phyloP scores from a whole-genome alignment of 2,797 vertebrate genomes.

The Tauraco hartlaubi region DNA sequence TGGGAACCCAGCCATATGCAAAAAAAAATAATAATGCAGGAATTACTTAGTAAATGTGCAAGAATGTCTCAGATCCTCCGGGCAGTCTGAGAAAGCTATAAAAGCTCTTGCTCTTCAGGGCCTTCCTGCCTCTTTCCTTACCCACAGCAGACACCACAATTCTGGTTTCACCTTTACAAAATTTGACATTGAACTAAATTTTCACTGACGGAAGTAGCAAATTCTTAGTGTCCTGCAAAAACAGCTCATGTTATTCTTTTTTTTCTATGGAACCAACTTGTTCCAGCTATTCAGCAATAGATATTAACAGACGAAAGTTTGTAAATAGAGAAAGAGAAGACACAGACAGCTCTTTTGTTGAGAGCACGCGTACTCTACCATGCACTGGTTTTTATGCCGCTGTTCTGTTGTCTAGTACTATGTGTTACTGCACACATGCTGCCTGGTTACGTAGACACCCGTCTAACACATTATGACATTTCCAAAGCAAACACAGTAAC shows the following conservation, averaged over 20 bases:
- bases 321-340: background rate
- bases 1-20: background rate
- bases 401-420: background rate
- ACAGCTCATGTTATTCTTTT: rapidly evolving
- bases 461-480: background rate
- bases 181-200: background rate
- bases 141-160: rapidly evolving
- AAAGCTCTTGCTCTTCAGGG: background rate
- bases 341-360: background rate
- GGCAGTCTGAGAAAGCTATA: background rate
- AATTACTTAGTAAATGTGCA: background rate
- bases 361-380: background rate
- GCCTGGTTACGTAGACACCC: background rate
- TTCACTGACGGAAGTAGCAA: background rate
- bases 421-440: background rate
- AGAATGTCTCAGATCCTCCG: background rate
- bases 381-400: background rate
- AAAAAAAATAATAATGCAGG: background rate
- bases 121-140: background rate
- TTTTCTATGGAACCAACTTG: rapidly evolving
- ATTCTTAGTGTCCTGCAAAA: background rate
- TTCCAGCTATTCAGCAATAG: background rate
- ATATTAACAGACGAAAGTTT: background rate
- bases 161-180: background rate
- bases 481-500: background rate